Base-by-base conservation (phyloP, 2,113 vertebrate species). In the Cavia aperea region DNA sequence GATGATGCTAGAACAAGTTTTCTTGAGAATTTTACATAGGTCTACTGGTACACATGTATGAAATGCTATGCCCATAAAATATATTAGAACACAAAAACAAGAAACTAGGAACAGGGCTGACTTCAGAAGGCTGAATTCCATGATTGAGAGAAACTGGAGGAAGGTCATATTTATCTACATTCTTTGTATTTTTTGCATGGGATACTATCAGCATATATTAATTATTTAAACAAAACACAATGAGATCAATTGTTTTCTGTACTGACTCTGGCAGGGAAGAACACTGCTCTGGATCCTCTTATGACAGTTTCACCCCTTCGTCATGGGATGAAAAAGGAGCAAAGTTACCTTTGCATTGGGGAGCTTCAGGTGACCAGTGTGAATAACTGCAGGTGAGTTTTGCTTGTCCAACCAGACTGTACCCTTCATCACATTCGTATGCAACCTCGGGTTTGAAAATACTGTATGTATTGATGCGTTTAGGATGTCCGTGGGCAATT, bases 391-490 rank as follows among this genome's bases (percentile, higher is more conserved):
- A 95, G 33, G 29, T 86, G 66, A 96, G 68, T 36, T 0, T 88
- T 0, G 15, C 8, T 19, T 33, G 0, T 79, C 96, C 95, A 0
- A 33, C 56, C 62, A 96, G 79, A 29, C 0, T 9, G 29, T 95
- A 96, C 26, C 96, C 93, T 82, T 60, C 16, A 4, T 96, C 75
- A 66, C 96, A 96, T 78, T 77, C 21, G 56, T 94, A 96, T 0
- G 0, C 7, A 36, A 14, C 11, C 11, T 86, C 49, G 1, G 75
- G 13, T 51, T 0, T 14, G 9, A 23, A 4, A 0, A 3, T 0
- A 2, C 0, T 0, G 5, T 0, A 2, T 26, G 1, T 0, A 2
- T 0, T 0, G 4, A 0, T 0, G 36, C 0, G 0, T n/a, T 8
- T 29, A 24, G 3, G 1, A 46, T 0, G 18, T 79, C 96, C 95